Percentiles rank a stretch among this genome's conserved stretches.
Conservation (phyloP, 2,113 vertebrate species). For the Pyrgilauda ruficollis region DNA sequence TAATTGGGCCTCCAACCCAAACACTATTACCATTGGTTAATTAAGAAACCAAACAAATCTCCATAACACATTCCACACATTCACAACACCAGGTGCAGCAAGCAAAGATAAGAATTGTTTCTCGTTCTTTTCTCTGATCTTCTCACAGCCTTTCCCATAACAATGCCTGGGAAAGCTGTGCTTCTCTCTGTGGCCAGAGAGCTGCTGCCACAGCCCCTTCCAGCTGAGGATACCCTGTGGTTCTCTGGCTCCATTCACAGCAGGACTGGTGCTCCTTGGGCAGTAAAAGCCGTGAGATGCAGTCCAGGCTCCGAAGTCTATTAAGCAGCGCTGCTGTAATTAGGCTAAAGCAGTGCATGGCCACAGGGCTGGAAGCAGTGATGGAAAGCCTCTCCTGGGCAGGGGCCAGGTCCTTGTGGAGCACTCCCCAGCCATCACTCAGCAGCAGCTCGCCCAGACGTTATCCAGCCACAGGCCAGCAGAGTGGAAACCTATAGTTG, state of each 20-base stretch:
- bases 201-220: too few species aligned
- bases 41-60: background rate
- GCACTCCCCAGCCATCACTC: background rate
- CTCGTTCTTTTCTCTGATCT: too few species aligned
- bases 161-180: too few species aligned
- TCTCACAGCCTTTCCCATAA: too few species aligned
- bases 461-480: background rate
- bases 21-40: background rate
- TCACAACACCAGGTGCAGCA: too few species aligned
- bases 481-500: background rate
- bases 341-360: background rate
- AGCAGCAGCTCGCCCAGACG: background rate
- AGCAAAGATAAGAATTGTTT: too few species aligned
- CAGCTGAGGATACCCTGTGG: background rate
- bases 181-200: too few species aligned
- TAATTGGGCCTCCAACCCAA: background rate
- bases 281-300: rapidly evolving
- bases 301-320: rapidly evolving
- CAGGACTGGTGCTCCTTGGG: background rate
- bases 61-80: too few species aligned
- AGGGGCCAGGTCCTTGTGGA: background rate
- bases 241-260: background rate
- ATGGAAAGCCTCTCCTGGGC: background rate
- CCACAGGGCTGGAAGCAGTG: background rate
- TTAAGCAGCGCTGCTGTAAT: background rate